Evolutionary conservation across 2,797 vertebrate genomes (phyloP), one percentile per base, ranked within the genome.

Genomic region (Nannoperca australis): DNA sequence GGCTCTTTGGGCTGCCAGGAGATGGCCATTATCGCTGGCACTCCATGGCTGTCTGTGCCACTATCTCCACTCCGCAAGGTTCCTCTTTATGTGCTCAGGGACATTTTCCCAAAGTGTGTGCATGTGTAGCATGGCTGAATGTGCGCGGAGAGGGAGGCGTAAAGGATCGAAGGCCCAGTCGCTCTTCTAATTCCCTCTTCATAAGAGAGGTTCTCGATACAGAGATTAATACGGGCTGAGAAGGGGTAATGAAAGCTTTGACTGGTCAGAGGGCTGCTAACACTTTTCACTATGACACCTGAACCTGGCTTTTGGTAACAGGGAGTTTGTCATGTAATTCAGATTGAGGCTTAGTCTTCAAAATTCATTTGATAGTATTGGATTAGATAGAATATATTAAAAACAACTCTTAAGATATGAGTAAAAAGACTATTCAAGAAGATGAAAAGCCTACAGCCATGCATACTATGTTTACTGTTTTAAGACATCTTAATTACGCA

Each of bases 21-120:
- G 90, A 91, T 73, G 78, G 76, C 85, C 92, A 93, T 93, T 94
- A 94, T 93, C 90, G 34, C 58, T 2, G 66, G 53, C 88, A 82
- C 85, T 86, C 92, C 87, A 77, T 58, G 76, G 83, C 86, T 76
- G 85, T 83, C 85, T 88, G 78, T 42, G 66, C 80, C 85, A 20
- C 90, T 94, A 92, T 93, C 92, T 88, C 70, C 85, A 42, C 87
- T 84, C 83, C 3, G 63, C 91, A 91, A 82, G 92, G 74, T 80
- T 84, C 85, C 84, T 85, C 79, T 91, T 90, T 81, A 88, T 86
- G 81, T 70, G 85, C 75, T 62, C 30, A 70, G 81, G 82, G 81
- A 90, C 70, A 59, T 63, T 79, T 79, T 66, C 73, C 76, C 63
- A 63, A 72, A 78, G 79, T 65, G 70, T 81, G 85, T 72, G 82